Evolutionary conservation across 2,888 invertebrate species (phyloP), one percentile per base, ranked within the genome.

Genomic region (Eubasilissa splendida): DNA sequence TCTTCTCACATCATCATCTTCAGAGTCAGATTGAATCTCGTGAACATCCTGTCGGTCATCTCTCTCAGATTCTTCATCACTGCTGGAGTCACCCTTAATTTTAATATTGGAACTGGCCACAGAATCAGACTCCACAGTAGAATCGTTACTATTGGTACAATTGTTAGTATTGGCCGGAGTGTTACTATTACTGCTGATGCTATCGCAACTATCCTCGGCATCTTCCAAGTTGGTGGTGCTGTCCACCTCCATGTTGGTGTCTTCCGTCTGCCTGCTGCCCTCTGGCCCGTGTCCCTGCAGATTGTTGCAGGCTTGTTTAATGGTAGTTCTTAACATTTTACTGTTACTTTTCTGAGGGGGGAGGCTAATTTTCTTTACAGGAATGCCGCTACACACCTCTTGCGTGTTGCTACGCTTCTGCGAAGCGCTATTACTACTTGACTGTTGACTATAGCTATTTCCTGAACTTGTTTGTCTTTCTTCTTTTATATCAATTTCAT

Each of bases 51-150:
- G 81, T 84, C 84, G 81, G 85, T 85, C 79, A 84, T 85, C 83
- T 83, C 82, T 84, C 74, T 86, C 86, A 22, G 85, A 84, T 79
- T 86, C 86, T 50, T 85, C 86, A 68, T 86, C 86, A 11, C 84
- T 84, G 2, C 79, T 84, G 59, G 83, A 82, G 14, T 83, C 84
- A 14, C 80, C 83, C 79, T 83, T 82, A 58, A 83, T 81, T 14
- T 82, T 53, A 9, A 63, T 70, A 12, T 77, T 76, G 12, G 66
- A 63, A 50, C 65, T 77, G 33, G n/a, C 79, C 7, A 54, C 54
- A 14, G 80, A 80, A n/a, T 50, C 68, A 52, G 68, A 33, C 68
- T 33, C 58, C n/a, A 42, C 7, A 7, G 42, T 42, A 42, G 58
- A 58, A 50, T 79, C 77, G 60, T 80, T 73, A 65, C 80, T 80